These are phyloP conservation scores for Rhabdophis nuchalis DNA, from an alignment of 2,797 vertebrate species.

Conservation along the genomic window DNA sequence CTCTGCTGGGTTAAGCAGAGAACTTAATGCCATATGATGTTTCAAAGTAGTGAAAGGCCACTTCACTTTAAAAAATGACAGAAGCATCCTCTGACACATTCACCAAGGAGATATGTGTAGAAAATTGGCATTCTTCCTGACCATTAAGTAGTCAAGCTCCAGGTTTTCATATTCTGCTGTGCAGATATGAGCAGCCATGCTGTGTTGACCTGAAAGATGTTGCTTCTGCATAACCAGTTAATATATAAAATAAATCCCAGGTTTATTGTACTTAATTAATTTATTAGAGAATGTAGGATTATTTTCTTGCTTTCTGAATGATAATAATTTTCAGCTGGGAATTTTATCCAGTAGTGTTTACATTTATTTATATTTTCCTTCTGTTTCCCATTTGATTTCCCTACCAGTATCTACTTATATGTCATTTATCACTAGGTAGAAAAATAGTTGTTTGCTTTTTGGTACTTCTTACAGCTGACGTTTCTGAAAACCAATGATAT, in stretches of 20 bases:
- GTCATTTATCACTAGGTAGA: neutral
- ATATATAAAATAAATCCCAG: neutral
- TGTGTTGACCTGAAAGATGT: neutral
- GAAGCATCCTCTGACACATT: neutral
- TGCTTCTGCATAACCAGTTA: neutral
- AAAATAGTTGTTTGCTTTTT: neutral
- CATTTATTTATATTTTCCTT: neutral
- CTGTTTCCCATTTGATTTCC: neutral
- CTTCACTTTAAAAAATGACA: conserved; percentile 9
- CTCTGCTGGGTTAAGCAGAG: neutral
- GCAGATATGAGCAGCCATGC: neutral
- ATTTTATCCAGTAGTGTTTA: neutral
- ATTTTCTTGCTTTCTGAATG: neutral
- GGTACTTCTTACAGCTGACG: neutral
- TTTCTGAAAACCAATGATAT: neutral
- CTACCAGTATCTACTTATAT: neutral
- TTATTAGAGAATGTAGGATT: neutral
- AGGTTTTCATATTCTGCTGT: neutral
- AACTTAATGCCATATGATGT: conserved; percentile 5
- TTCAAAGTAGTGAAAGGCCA: neutral
- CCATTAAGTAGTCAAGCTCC: neutral
- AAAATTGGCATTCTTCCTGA: neutral
- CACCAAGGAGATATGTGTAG: neutral
- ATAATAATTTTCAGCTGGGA: neutral
- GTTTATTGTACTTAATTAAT: neutral